Evolutionary conservation across 2,797 vertebrate species (phyloP), one percentile per base, ranked within the genome.

Genomic region (Girardinus metallicus): DNA sequence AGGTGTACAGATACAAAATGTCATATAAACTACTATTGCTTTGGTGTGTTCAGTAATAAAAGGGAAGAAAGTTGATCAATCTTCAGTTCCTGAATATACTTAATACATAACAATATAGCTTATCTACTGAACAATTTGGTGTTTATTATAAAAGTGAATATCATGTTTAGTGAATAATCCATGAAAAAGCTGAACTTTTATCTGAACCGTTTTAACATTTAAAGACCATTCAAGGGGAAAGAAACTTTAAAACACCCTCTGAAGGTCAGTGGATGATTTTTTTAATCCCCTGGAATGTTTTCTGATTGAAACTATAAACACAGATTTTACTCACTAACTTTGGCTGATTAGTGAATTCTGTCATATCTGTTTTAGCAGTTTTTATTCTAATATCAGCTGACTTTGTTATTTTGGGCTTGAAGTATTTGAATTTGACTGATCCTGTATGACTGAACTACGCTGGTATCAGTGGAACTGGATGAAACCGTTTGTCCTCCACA

Each of bases 281-380:
- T n/a, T 6, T 26, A 29, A n/a, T n/a, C 3, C 18, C 5, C 68
- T n/a, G 7, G 5, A n/a, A 44, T 71, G 26, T 73, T 18, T 53
- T 34, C 15, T 13, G 23, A 43, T 49, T 5, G 39, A 43, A 49
- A 53, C 57, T 11, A 39, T 26, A 72, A 10, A 1, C 8, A 53
- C 21, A 53, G 1, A 53, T 53, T 26, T 26, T 53, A 26, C 21
- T 26, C 8, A 53, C 8, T 26, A 26, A 53, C 51, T 53, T 53
- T 51, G 60, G 26, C 71, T 29, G 77, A 79, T 87, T 85, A 89
- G 78, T 57, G 39, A 80, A 76, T 77, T 75, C 73, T 68, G 41
- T 13, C 0, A 47, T 34, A 71, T 81, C 83, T 81, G 76, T 78
- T 74, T 46, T 55, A 72, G 7, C 1, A 11, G 21, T 41, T 18